Base-by-base conservation (phyloP, 2,888 invertebrate species). In the Camponotus fellah region DNA sequence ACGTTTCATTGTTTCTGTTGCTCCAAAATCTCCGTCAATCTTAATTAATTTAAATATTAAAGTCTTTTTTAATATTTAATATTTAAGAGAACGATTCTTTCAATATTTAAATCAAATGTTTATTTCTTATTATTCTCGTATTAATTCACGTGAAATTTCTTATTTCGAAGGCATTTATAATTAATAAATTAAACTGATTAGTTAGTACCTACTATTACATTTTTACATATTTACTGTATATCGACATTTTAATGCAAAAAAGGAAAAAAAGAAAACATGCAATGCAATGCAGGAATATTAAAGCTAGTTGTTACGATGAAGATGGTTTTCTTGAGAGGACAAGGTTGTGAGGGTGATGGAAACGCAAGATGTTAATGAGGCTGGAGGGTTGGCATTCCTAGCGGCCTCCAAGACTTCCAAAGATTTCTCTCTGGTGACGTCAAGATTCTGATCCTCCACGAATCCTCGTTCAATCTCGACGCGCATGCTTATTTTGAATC, bases 331-430 rank as follows among this genome's bases (percentile, higher is more conserved):
- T 91, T 87, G 85, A 62, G 62, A 87, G 85, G 88, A 88, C 88
- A 89, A 90, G 91, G 91, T 89, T 89, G 53, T 53, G 87, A 88
- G 92, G 92, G 88, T 91, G 92, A 92, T 91, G 92, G 91, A 92
- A 93, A 92, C 92, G 93, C 92, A 93, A 94, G 95, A 95, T 94
- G 95, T 95, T 95, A 95, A 95, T 95, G 95, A 94, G 94, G 93
- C 92, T 92, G 93, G 92, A 95, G 94, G 94, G 92, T 94, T 95
- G 90, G 94, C 93, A 95, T 95, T 95, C 95, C 92, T 94, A 86
- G 92, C 92, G 92, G 93, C 91, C 92, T 92, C 91, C 92, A 92
- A 94, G 93, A 94, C 94, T 92, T 92, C 92, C 93, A 92, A 94
- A 93, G 94, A 94, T 94, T 94, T 93, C 93, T 92, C 92, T 92